Base-by-base conservation (phyloP, 2,113 vertebrate species). In the Odontesthes bonariensis region DNA sequence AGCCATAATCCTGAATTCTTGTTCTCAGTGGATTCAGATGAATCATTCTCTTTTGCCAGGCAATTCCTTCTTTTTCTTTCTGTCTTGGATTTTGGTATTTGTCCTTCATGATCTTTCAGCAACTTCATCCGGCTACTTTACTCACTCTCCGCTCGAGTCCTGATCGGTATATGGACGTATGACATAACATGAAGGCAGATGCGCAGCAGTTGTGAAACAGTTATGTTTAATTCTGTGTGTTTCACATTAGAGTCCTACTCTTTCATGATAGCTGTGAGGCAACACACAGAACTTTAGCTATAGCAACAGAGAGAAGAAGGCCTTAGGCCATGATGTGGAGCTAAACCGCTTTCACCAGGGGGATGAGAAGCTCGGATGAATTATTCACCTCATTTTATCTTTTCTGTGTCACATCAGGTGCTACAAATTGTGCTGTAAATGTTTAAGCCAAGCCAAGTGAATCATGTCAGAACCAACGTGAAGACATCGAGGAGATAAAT, bases 331-430 rank as follows among this genome's bases (percentile, higher is more conserved):
- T 51, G 44, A 80, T 46, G 46, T 52, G 44, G 57, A 73, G 40
- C 65, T 75, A 58, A 73, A 51, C 63, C 32, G 10, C 33, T 52
- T 54, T 71, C 51, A 51, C 49, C n/a, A 2, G 10, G 8, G 49
- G 44, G 42, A 54, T 12, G 33, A 74, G 56, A 72, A 78, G 53
- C 68, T 14, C 1, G 40, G 53, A 73, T 80, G 20, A 86, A 90
- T 89, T 72, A 88, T 88, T 85, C 56, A 46, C 64, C 17, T n/a
- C 42, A 59, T 83, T 87, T 79, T 55, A 86, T 81, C 63, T 76
- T 69, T 71, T 78, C 51, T 64, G 14, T 69, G 59, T 69, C 65
- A 71, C 54, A 67, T 80, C 44, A 67, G 61, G 63, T 27, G 57
- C 72, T 65, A 87, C 74, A 86, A 80, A 82, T 67, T 69, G 32